Base-by-base conservation (phyloP, 1,140 invertebrate species). In the Oedothorax gibbosus region DNA sequence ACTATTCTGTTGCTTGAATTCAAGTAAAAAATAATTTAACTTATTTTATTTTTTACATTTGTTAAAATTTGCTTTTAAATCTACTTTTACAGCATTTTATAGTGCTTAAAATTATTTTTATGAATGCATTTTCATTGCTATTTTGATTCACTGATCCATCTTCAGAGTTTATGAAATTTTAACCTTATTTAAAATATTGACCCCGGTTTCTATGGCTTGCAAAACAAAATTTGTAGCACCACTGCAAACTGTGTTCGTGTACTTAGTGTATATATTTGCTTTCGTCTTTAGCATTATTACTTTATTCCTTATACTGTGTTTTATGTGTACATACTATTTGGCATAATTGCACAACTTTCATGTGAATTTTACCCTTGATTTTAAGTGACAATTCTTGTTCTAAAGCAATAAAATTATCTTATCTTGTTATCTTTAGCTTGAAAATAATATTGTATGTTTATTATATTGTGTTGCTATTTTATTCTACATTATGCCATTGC, bases 181-280 rank as follows among this genome's bases (percentile, higher is more conserved):
- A 75, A 35, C 12, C 53, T 75, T 53, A 50, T 73, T 75, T 75
- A 75, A 18, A 71, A 51, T 10, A 20, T 56, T 57, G 72, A 75
- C 72, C 20, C 20, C 56, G 72, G 53, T 75, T 75, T 75, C 72
- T 51, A 51, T 75, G 72, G 72, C 57, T 75, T 14, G 12, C 9
- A 75, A 57, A 75, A 57, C 49, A 21, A 20, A 14, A 75, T 51
- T 75, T 75, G 21, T 56, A 57, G 72, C 51, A 57, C 72, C 72
- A 75, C 72, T 75, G 72, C 53, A 75, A 75, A 57, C 72, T 75
- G 72, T 57, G 54, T 75, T 75, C 50, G 50, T 75, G 72, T 75
- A 75, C 57, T 57, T 62, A 15, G 57, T 62, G 12, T 62, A 18
- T 62, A 62, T 18, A 15, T 62, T 15, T 62, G 12, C 12, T 62